Evolutionary conservation across 1,140 invertebrate species (phyloP).

Genomic region (Achroia grisella): DNA sequence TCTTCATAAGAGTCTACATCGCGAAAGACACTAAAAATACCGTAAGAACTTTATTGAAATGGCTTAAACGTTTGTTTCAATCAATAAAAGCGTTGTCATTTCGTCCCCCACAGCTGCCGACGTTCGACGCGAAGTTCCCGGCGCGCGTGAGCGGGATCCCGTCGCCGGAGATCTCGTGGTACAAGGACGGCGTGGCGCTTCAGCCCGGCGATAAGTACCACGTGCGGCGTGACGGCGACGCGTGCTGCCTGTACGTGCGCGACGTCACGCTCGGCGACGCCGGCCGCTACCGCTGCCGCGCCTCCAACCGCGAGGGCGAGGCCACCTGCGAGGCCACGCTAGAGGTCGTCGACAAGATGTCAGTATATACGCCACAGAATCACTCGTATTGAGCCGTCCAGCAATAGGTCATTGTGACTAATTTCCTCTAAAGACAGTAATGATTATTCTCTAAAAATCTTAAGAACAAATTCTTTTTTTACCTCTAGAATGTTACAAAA

Average conservation of each 20-base stretch:
- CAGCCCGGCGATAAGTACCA: constrained; percentile 82
- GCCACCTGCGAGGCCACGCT: constrained; percentile 83
- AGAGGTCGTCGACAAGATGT: constrained; percentile 88
- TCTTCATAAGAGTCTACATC: no score
- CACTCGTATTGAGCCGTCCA: no score
- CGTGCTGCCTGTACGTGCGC: constrained; percentile 82
- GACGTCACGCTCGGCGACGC: constrained; percentile 80
- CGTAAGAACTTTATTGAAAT: no score
- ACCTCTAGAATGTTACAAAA: no score
- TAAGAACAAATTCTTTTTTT: no score
- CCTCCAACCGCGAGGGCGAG: constrained; percentile 87
- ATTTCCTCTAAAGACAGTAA: no score
- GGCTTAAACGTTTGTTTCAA: no score
- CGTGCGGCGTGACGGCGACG: constrained; percentile 85
- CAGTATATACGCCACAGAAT: no score
- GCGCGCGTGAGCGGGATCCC: constrained; percentile 90
- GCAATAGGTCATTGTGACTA: no score
- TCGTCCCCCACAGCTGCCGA: constrained; percentile 74
- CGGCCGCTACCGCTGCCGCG: constrained; percentile 85
- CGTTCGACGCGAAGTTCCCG: constrained; percentile 86
- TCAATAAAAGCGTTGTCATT: no score
- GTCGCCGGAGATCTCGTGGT: constrained; percentile 90
- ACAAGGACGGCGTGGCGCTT: constrained; percentile 83
- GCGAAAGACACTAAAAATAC: no score
- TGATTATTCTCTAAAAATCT: no score